phyloP scores from a whole-genome alignment of 2,113 vertebrate species.

The Ginglymostoma cirratum region DNA sequence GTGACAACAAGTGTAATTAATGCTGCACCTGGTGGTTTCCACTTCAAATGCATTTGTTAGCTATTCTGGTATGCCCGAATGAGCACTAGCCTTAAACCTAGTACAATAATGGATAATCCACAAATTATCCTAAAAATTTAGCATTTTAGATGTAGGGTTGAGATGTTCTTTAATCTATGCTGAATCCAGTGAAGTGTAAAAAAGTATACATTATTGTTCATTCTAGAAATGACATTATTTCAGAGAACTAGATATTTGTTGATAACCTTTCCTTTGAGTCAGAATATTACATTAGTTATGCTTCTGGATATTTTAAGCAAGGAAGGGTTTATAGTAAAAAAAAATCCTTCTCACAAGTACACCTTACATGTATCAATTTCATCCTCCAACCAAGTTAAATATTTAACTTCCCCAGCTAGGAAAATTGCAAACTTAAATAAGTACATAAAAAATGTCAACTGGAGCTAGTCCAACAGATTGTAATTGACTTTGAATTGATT shows the following conservation, averaged over 20 bases:
- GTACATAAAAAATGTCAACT: not conserved
- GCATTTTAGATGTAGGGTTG: not conserved
- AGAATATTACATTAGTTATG: not conserved
- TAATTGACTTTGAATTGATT: not conserved
- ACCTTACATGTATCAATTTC: too few species aligned
- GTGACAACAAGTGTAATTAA: not conserved
- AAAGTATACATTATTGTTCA: not conserved
- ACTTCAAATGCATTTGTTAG: not conserved
- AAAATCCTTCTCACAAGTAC: not conserved
- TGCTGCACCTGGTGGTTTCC: not conserved
- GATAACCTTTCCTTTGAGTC: not conserved
- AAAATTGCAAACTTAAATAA: not conserved
- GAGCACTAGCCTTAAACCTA: not conserved
- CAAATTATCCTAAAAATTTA: not conserved
- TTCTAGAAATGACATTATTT: not conserved
- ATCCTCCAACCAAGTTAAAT: not conserved
- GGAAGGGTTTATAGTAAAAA: not conserved
- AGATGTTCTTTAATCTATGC: not conserved
- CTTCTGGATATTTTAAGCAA: constrained; percentile 11
- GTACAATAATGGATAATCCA: not conserved
- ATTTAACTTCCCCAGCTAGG: not conserved
- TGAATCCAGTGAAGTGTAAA: not conserved
- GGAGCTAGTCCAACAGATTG: not conserved
- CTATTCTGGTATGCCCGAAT: not conserved
- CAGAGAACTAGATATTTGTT: not conserved